Evolutionary conservation across 2,113 vertebrate genomes (phyloP).

Genomic region (Asarcornis scutulata): DNA sequence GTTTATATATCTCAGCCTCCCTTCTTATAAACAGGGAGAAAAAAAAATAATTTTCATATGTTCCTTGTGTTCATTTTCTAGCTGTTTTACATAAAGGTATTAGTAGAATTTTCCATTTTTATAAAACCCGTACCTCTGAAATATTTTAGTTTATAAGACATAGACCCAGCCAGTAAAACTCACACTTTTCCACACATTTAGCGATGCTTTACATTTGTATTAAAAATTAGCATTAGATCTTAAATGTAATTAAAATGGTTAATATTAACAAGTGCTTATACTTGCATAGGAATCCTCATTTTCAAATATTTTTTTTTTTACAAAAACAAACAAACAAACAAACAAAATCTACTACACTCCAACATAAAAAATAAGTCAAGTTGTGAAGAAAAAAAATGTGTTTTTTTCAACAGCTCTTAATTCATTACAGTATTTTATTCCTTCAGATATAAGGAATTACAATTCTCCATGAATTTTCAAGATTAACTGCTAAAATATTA

Average conservation of each 20-base stretch:
- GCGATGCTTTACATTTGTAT: background rate
- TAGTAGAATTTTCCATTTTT: background rate
- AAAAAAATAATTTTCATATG: background rate
- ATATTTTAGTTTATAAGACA: background rate
- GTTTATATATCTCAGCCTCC: background rate
- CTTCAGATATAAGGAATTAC: background rate
- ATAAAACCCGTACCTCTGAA: background rate
- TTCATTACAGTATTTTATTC: background rate
- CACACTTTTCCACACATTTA: background rate
- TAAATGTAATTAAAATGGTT: background rate
- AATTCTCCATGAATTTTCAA: background rate
- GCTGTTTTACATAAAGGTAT: background rate
- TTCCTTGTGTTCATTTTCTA: background rate
- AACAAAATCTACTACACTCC: background rate
- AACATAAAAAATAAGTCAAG: background rate
- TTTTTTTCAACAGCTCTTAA: background rate
- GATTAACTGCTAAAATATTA: background rate
- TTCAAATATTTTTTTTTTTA: background rate
- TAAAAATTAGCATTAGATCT: background rate
- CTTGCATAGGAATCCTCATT: background rate
- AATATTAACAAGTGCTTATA: background rate
- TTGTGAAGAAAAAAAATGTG: background rate
- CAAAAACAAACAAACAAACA: no score
- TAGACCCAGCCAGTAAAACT: background rate
- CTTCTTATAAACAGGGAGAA: background rate